Evolutionary conservation across 2,888 invertebrate species (phyloP).

Genomic region (Mermis nigrescens): DNA sequence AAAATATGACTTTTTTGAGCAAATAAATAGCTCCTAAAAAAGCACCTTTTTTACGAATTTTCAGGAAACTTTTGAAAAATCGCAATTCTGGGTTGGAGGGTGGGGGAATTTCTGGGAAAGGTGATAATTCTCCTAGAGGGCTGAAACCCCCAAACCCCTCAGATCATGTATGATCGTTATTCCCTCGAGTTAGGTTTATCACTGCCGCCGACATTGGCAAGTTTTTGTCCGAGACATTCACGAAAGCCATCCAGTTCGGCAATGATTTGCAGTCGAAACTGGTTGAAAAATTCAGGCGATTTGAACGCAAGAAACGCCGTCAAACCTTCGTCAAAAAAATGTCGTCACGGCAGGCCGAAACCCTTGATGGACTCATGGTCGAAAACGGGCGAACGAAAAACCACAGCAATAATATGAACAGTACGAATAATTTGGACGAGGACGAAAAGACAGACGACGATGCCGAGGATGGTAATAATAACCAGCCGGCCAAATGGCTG

Average conservation of each 20-base stretch:
- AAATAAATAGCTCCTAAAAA: too few relatives aligned
- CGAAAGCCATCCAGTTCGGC: conserved; percentile 14
- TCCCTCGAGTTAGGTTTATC: conserved; percentile 4
- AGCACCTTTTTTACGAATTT: too few relatives aligned
- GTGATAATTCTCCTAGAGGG: too few relatives aligned
- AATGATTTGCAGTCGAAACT: not conserved
- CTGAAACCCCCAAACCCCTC: too few relatives aligned
- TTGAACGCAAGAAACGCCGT: not conserved
- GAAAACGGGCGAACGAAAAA: not conserved
- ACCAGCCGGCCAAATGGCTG: not conserved
- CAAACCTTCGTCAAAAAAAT: not conserved
- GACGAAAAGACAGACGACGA: not conserved
- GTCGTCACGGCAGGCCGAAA: not conserved
- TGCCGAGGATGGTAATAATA: not conserved
- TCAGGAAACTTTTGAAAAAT: too few relatives aligned
- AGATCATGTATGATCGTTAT: too few relatives aligned
- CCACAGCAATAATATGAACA: too few relatives aligned
- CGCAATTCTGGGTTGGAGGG: too few relatives aligned
- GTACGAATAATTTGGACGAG: not conserved
- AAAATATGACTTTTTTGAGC: too few relatives aligned
- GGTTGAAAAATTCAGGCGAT: not conserved
- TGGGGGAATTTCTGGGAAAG: too few relatives aligned
- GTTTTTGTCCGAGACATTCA: conserved; percentile 30
- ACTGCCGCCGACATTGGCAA: conserved; percentile 33
- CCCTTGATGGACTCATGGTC: not conserved